These are phyloP conservation scores for Apus apus DNA, from an alignment of 2,113 vertebrate species.

Conservation along the genomic window DNA sequence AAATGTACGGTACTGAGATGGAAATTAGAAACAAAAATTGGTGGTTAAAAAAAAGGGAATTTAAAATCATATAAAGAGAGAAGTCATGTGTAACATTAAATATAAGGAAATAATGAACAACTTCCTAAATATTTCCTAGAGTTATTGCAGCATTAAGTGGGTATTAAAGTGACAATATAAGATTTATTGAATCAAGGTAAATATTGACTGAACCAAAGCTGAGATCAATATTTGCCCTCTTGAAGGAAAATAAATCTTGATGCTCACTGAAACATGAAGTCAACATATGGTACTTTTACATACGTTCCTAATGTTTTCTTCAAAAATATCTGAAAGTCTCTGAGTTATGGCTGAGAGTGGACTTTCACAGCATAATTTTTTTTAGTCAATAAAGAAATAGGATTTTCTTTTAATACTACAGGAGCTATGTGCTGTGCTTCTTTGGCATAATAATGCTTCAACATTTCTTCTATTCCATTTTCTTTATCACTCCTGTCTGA, in stretches of 20 bases:
- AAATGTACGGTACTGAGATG: not conserved
- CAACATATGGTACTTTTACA: constrained; percentile 51
- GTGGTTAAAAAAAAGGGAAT: not conserved
- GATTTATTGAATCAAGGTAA: constrained; percentile 66
- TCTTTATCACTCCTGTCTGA: not conserved
- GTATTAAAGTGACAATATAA: constrained; percentile 59
- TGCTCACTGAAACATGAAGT: constrained; percentile 63
- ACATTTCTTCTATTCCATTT: not conserved
- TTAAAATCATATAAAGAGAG: constrained; percentile 4
- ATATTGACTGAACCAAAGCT: constrained; percentile 65
- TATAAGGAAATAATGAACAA: constrained; percentile 58
- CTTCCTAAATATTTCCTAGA: constrained; percentile 62
- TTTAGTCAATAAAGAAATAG: not conserved
- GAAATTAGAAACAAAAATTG: constrained; percentile 27
- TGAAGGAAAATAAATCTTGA: constrained; percentile 68
- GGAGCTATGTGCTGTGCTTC: not conserved
- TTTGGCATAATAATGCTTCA: not conserved
- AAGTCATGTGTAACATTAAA: constrained; percentile 42
- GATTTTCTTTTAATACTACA: not conserved
- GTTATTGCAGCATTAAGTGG: constrained; percentile 56
- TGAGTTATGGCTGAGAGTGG: not conserved
- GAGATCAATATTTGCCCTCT: constrained; percentile 63
- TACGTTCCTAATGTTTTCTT: constrained; percentile 23
- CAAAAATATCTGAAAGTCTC: constrained; percentile 29
- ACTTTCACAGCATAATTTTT: not conserved